These are phyloP conservation scores for Schmidtea mediterranea DNA, from an alignment of 1,140 invertebrate genomes.

Conservation along the genomic window DNA sequence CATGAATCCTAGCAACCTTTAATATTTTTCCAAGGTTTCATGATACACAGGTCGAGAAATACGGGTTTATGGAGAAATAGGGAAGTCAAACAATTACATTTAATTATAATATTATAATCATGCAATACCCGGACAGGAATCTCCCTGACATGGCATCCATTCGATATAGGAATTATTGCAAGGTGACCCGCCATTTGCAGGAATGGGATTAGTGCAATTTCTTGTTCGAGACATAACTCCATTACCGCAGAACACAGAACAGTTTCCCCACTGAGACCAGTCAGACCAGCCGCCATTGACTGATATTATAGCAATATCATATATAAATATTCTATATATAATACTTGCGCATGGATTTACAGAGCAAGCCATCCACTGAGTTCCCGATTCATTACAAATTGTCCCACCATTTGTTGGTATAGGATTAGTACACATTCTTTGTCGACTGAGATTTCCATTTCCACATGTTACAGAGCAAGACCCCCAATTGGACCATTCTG, in stretches of 20 bases:
- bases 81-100: too few species aligned
- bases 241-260: slow-evolving; percentile 15
- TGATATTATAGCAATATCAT: background rate
- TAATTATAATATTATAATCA: too few species aligned
- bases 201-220: slow-evolving; percentile 9
- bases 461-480: slow-evolving; percentile 39
- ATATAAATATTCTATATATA: background rate
- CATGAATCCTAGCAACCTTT: too few species aligned
- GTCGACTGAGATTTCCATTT: slow-evolving; percentile 34
- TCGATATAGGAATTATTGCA: background rate
- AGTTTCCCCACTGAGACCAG: slow-evolving; percentile 17
- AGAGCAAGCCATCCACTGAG: background rate
- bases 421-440: slow-evolving; percentile 30
- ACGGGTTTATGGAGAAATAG: too few species aligned
- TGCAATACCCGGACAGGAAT: slow-evolving; percentile 12
- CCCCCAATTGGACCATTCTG: slow-evolving; percentile 35
- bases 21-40: too few species aligned
- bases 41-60: too few species aligned
- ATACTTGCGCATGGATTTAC: background rate
- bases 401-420: slow-evolving; percentile 11
- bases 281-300: slow-evolving; percentile 19
- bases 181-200: slow-evolving; percentile 9
- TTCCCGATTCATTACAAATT: slow-evolving; percentile 7
- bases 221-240: slow-evolving; percentile 14
- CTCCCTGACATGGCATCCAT: slow-evolving; percentile 3